Evolutionary conservation across 1,140 invertebrate species (phyloP).

Genomic region (Bradysia coprophila): DNA sequence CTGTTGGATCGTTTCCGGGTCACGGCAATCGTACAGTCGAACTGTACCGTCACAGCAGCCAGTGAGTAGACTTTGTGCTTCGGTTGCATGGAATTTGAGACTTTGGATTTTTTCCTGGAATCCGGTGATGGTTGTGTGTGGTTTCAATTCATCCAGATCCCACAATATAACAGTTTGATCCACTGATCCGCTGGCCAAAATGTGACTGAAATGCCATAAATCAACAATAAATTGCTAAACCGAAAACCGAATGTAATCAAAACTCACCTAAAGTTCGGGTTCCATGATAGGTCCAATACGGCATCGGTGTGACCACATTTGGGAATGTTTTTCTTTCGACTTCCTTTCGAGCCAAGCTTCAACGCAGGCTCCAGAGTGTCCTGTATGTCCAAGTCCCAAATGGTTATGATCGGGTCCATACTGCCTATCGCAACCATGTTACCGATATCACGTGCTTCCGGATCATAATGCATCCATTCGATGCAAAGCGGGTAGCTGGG

Average conservation of each 20-base stretch:
- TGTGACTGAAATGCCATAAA: conserved; percentile 54
- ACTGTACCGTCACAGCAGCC: conserved; percentile 50
- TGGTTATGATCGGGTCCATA: conserved; percentile 78
- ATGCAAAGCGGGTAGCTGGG: conserved; percentile 77
- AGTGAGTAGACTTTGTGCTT: conserved; percentile 60
- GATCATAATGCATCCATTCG: conserved; percentile 81
- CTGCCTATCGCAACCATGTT: conserved; percentile 83
- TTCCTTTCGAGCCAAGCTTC: conserved; percentile 59
- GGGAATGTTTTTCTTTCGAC: conserved; percentile 45
- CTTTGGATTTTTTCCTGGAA: conserved; percentile 75
- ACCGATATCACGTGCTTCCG: conserved; percentile 32
- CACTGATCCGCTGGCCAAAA: conserved; percentile 81
- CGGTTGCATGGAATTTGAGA: conserved; percentile 71
- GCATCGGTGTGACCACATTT: conserved; percentile 71
- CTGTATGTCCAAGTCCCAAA: conserved; percentile 91
- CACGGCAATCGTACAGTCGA: conserved; percentile 62
- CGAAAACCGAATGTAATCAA: neutral
- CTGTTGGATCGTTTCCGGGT: conserved; percentile 25
- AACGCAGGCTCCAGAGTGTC: conserved; percentile 74
- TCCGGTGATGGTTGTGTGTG: conserved; percentile 48
- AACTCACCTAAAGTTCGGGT: conserved; percentile 40
- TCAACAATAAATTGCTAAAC: too few relatives aligned
- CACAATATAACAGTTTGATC: conserved; percentile 80
- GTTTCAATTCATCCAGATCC: conserved; percentile 67
- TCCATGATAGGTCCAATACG: conserved; percentile 85